A percentile compares a stretch with the other conserved stretches of the same genome.
Evolutionary conservation across 2,113 vertebrate genomes (phyloP).

Genomic region (Microtus montanus): DNA sequence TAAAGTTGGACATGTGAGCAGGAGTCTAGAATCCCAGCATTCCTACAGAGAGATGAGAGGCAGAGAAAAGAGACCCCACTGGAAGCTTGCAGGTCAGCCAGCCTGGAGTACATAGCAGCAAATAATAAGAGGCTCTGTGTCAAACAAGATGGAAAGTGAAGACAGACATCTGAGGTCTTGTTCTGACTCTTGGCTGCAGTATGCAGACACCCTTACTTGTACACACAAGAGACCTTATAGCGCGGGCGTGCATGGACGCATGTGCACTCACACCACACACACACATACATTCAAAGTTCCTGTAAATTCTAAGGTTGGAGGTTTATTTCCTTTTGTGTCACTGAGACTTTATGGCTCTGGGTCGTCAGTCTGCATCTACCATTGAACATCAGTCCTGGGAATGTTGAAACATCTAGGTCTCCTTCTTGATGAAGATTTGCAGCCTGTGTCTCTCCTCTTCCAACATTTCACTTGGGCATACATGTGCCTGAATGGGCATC

Average conservation of each 20-base stretch:
- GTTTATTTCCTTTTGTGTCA: slow-evolving; percentile 19
- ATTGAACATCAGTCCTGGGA: background rate
- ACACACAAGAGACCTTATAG: background rate
- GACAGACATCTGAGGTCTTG: background rate
- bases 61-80: background rate
- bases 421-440: background rate
- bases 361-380: background rate
- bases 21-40: background rate
- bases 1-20: background rate
- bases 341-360: background rate
- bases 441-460: background rate
- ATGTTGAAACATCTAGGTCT: background rate
- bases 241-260: accelerated
- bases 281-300: background rate
- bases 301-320: background rate
- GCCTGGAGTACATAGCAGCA: background rate
- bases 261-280: too few species aligned
- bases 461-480: background rate
- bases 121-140: too few species aligned
- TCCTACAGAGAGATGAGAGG: background rate
- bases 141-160: background rate
- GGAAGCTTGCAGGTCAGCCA: background rate
- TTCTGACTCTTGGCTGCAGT: background rate
- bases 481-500: background rate
- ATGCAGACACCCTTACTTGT: background rate